Evolutionary conservation across 2,113 vertebrate genomes (phyloP).

Genomic region (Ciconia stormi): DNA sequence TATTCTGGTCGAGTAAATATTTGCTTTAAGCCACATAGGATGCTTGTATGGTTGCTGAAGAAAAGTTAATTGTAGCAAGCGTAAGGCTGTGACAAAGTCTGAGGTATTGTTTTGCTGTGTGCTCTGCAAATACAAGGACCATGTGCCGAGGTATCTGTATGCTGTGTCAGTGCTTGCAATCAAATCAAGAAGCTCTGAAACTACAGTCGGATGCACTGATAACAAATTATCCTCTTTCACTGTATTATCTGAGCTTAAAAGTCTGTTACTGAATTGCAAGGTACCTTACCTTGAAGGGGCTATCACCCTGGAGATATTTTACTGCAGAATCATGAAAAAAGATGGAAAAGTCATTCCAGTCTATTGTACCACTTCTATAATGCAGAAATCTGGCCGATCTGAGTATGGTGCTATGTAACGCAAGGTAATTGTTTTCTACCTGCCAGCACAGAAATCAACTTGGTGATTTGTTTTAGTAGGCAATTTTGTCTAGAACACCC

Average conservation of each 20-base stretch:
- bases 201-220: background rate
- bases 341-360: background rate
- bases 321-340: background rate
- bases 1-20: background rate
- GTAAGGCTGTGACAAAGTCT: background rate
- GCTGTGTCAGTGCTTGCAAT: background rate
- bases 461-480: background rate
- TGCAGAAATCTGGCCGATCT: background rate
- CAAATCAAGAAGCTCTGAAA: background rate
- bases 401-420: accelerated
- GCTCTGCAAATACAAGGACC: background rate
- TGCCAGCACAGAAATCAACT: background rate
- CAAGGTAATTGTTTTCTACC: background rate
- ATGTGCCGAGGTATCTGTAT: background rate
- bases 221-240: background rate
- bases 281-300: background rate
- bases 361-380: background rate
- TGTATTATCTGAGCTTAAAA: background rate
- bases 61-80: background rate
- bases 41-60: background rate
- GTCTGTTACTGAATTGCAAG: background rate
- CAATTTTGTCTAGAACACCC: background rate
- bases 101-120: background rate
- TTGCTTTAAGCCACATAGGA: background rate
- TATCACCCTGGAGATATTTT: background rate